Evolutionary conservation across 2,797 vertebrate genomes (phyloP), one percentile per base, ranked within the genome.

Genomic region (Pantherophis vulpinus): DNA sequence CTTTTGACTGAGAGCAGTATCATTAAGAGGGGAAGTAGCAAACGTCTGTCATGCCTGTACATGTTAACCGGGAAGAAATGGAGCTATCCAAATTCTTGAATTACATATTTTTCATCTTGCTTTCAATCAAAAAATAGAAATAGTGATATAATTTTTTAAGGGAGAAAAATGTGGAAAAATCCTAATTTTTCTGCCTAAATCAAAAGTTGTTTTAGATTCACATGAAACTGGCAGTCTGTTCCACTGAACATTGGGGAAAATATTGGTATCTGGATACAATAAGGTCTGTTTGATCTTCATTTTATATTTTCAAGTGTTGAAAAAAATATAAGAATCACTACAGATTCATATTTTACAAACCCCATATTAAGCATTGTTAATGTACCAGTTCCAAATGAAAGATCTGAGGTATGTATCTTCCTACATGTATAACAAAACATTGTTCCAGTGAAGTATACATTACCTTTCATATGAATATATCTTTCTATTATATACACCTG

Each of bases 171-270:
- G 2, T 63, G 83, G 0, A 5, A 94, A 94, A 91, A 59, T 58
- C 20, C n/a, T 7, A 27, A 47, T 88, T 90, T 94, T 91, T 32
- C 47, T 59, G 86, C 63, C 79, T 83, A 89, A 95, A 95, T 91
- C 27, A 79, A 54, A 74, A 87, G 25, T 37, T 55, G 86, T 25
- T 93, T 93, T 58, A 89, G 91, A 90, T 94, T 95, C 2, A 0
- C 7, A 2, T 91, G 3, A 3, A 25, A 18, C 54, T 79, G 63
- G 59, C 54, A 88, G 27, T 92, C 89, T 51, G 23, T 87, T 47
- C 14, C 90, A 8, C 12, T 12, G 1, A 79, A 47, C 27, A 51
- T 0, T 16, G 83, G 27, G 74, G 61, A 93, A 86, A 23, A 79
- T 74, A 29, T 4, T 83, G 37, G 20, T 83, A 83, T 25, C 9